These are phyloP conservation scores for Cyrtorhinus lividipennis DNA, from an alignment of 1,140 invertebrate genomes.

Conservation along the genomic window DNA sequence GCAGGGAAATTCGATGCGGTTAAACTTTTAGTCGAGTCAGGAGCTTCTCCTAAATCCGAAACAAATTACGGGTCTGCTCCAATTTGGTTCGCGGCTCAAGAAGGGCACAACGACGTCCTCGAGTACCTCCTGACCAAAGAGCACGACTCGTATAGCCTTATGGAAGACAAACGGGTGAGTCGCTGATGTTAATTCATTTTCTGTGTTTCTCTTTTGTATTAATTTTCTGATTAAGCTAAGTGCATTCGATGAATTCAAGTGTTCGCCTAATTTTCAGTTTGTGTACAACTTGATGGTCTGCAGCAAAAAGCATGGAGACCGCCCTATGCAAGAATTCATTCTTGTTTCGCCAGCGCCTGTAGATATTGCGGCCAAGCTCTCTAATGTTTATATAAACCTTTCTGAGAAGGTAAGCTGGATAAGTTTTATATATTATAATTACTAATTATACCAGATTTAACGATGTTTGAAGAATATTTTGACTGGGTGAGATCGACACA, in stretches of 20 bases:
- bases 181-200: too few relatives aligned
- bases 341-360: constrained; percentile 92
- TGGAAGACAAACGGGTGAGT: constrained; percentile 82
- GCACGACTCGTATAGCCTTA: constrained; percentile 88
- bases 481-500: not conserved
- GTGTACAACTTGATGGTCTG: constrained; percentile 98
- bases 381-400: constrained; percentile 75
- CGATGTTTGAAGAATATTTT: too few relatives aligned
- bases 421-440: too few relatives aligned
- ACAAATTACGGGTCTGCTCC: constrained; percentile 88
- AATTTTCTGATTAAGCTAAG: not conserved
- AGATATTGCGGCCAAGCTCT: constrained; percentile 94
- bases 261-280: constrained; percentile 46
- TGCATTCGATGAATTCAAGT: not conserved
- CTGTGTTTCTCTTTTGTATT: too few relatives aligned
- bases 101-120: constrained; percentile 89
- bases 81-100: constrained; percentile 91
- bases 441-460: too few relatives aligned
- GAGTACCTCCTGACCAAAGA: constrained; percentile 94
- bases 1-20: constrained; percentile 92
- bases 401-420: constrained; percentile 60
- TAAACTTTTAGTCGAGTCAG: constrained; percentile 85
- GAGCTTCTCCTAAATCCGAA: constrained; percentile 83
- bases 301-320: constrained; percentile 91
- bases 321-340: constrained; percentile 93